These are phyloP conservation scores for Verasper variegatus DNA, from an alignment of 2,113 vertebrate species.

Conservation along the genomic window DNA sequence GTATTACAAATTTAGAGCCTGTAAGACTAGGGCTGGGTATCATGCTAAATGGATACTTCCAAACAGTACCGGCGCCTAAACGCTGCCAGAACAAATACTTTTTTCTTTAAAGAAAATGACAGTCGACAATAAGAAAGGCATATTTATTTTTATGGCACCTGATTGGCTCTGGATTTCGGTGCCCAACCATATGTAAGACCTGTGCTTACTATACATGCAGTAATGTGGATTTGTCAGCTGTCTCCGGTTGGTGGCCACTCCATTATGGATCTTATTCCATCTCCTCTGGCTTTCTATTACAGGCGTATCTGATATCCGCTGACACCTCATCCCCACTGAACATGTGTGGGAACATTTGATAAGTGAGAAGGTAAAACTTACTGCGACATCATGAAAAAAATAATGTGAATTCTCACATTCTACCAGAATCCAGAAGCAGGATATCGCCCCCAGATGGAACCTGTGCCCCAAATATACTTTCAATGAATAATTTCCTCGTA, in stretches of 20 bases:
- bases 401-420: constrained; percentile 2
- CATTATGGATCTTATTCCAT: background rate
- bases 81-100: too few relatives aligned
- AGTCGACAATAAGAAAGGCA: too few relatives aligned
- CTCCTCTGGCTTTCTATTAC: constrained; percentile 7
- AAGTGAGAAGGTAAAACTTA: background rate
- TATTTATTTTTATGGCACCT: too few relatives aligned
- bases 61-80: too few relatives aligned
- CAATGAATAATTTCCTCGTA: background rate
- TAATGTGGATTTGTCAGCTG: background rate
- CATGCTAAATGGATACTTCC: too few relatives aligned
- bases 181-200: too few relatives aligned
- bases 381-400: background rate
- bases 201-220: too few relatives aligned
- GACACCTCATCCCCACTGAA: constrained; percentile 2
- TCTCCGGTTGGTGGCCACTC: background rate
- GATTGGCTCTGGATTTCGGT: too few relatives aligned
- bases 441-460: background rate
- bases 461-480: background rate
- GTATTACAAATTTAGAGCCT: background rate
- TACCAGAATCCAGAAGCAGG: background rate
- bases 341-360: background rate
- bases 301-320: constrained; percentile 4
- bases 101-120: too few relatives aligned
- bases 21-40: too few relatives aligned